Conservation (phyloP, 2,888 invertebrate genomes). For the Hypercompe scribonia region DNA sequence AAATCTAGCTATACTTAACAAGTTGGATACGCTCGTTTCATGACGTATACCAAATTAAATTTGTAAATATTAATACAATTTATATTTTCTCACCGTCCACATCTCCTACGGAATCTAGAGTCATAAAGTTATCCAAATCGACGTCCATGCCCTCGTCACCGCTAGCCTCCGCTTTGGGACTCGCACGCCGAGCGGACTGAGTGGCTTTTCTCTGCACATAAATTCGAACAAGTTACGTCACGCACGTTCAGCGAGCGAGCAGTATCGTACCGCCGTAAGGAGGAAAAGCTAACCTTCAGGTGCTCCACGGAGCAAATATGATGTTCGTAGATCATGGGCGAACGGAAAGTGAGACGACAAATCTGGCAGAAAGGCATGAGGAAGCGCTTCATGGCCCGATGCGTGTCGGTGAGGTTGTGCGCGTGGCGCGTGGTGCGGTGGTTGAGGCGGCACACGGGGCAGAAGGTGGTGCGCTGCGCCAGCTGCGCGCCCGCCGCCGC, state of each 20-base stretch:
- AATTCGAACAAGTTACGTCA: constrained; percentile 9
- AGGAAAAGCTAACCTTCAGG: constrained; percentile 87
- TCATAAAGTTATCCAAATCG: constrained; percentile 94
- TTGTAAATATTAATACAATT: not conserved
- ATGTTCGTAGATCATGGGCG: constrained; percentile 94
- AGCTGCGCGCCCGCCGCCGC: constrained; percentile 88
- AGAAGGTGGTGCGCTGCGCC: constrained; percentile 89
- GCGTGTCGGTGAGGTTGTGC: constrained; percentile 93
- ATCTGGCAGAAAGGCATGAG: constrained; percentile 93
- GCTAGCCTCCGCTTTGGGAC: constrained; percentile 87
- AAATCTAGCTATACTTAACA: not conserved
- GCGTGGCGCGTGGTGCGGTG: constrained; percentile 91
- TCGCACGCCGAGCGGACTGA: constrained; percentile 70
- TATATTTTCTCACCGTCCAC: constrained; percentile 88
- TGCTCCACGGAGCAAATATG: constrained; percentile 94
- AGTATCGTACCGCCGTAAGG: not conserved
- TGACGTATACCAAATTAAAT: not conserved
- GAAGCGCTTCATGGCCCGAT: constrained; percentile 94
- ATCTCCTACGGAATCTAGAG: constrained; percentile 95
- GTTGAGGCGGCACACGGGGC: constrained; percentile 91
- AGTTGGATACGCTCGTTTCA: not conserved
- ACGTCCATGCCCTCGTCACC: constrained; percentile 91
- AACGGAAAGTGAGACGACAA: constrained; percentile 92
- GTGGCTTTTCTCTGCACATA: constrained; percentile 71
- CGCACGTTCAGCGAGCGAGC: too few species aligned